These are phyloP conservation scores for Drosophila parvula DNA, from an alignment of 1,140 invertebrate genomes.

Conservation along the genomic window DNA sequence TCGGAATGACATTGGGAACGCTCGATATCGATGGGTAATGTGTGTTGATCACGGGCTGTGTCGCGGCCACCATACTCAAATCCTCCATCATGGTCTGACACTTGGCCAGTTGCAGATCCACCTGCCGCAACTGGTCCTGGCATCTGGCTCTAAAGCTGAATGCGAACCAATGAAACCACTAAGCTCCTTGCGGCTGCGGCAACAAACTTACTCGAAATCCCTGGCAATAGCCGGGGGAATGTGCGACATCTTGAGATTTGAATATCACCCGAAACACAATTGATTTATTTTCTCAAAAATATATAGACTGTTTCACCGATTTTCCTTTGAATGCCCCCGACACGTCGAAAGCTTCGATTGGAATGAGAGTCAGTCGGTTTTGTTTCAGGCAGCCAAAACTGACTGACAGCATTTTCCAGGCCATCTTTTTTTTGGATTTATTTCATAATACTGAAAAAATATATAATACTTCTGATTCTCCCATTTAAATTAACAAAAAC, in stretches of 20 bases:
- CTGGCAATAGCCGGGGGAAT: slow-evolving; percentile 17
- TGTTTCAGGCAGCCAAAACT: too few relatives aligned
- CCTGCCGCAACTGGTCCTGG: slow-evolving; percentile 57
- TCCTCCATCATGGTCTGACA: background rate
- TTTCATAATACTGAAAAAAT: too few relatives aligned
- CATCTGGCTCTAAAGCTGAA: background rate
- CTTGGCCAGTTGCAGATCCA: slow-evolving; percentile 43
- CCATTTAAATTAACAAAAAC: too few relatives aligned
- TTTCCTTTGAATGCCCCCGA: background rate
- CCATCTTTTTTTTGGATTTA: too few relatives aligned
- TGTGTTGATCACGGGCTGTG: background rate
- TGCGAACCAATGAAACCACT: background rate
- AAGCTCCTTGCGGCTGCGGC: too few relatives aligned
- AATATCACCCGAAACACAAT: slow-evolving; percentile 35
- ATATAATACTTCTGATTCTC: too few relatives aligned
- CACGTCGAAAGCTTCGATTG: background rate
- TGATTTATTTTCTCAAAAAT: slow-evolving; percentile 15
- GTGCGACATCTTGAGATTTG: slow-evolving; percentile 57
- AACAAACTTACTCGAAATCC: slow-evolving; percentile 33
- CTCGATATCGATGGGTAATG: background rate
- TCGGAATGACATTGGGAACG: background rate
- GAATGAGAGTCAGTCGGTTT: background rate
- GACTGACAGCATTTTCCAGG: too few relatives aligned
- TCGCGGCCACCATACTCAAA: too few relatives aligned
- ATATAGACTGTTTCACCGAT: slow-evolving; percentile 13